Evolutionary conservation across 2,113 vertebrate species (phyloP).

Genomic region (Verasper variegatus): DNA sequence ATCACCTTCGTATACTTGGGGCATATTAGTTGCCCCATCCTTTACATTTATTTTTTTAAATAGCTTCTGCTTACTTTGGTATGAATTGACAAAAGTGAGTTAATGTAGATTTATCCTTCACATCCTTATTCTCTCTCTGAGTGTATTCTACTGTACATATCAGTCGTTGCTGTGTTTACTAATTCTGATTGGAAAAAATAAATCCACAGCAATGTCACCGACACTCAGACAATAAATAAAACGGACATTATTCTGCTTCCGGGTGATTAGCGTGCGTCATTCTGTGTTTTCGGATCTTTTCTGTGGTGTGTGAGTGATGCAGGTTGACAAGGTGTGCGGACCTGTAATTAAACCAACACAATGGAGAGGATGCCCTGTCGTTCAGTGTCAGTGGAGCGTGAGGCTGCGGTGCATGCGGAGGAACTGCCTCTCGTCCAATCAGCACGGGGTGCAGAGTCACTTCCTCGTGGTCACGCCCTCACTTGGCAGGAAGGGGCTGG

Average conservation of each 20-base stretch:
- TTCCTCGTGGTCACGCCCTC: constrained; percentile 60
- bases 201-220: not conserved
- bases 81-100: not conserved
- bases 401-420: constrained; percentile 6
- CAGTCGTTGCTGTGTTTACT: not conserved
- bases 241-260: too few relatives aligned
- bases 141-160: too few relatives aligned
- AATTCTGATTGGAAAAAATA: not conserved
- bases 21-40: too few relatives aligned
- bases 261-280: too few relatives aligned
- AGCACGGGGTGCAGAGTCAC: constrained; percentile 44
- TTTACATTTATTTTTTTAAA: too few relatives aligned
- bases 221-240: not conserved
- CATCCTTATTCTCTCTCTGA: too few relatives aligned
- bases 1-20: too few relatives aligned
- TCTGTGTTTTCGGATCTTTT: not conserved
- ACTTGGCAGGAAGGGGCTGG: constrained; percentile 61
- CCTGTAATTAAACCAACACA: constrained; percentile 18
- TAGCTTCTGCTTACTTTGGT: not conserved
- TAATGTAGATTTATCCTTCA: too few relatives aligned
- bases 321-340: constrained; percentile 7
- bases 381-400: not conserved
- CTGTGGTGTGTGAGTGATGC: not conserved
- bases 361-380: constrained; percentile 18
- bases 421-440: constrained; percentile 62